Base-by-base conservation (phyloP, 2,113 vertebrate genomes). In the Pitta sordida region DNA sequence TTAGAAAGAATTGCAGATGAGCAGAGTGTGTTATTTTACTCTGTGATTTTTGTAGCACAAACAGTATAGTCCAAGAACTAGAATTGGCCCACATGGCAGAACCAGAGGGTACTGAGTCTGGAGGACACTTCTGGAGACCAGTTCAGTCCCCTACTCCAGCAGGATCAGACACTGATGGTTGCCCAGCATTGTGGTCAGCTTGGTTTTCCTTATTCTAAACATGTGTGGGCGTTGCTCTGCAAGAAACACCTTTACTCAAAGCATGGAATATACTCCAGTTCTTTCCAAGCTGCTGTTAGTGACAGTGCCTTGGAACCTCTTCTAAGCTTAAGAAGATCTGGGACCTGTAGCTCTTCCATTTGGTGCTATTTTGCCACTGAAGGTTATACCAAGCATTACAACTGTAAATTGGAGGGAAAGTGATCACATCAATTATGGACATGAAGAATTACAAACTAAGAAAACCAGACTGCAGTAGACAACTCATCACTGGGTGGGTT, bases 361-460 rank as follows among this genome's bases (percentile, higher is more conserved):
- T 39, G 44, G 41, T 34, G 16, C n/a, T 78, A 29, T 16, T 75
- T 83, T 86, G 36, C 44, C 39, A 19, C 23, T 3, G 8, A 52
- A 16, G n/a, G 13, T 51, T 58, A 10, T 52, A 71, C 56, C 21
- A 68, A 21, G 36, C 1, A 2, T 55, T 53, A 62, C 55, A 44
- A 32, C 24, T 32, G 2, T 41, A 48, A 14, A 29, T 65, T 43
- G 27, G 26, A 26, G 49, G 26, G 29, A 67, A 71, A 37, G 21
- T 27, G n/a, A 23, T 69, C n/a, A 16, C 14, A 9, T 44, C 0
- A 0, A 8, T 65, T 85, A 19, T 20, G 34, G 43, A 32, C 2
- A 1, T 34, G 12, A 32, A 78, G 52, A 70, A 58, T 62, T 75
- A 46, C 4, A 18, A 46, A 43, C 23, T 29, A 64, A 59, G 32